phyloP scores from a whole-genome alignment of 2,113 vertebrate genomes.

The Hystrix brachyura region DNA sequence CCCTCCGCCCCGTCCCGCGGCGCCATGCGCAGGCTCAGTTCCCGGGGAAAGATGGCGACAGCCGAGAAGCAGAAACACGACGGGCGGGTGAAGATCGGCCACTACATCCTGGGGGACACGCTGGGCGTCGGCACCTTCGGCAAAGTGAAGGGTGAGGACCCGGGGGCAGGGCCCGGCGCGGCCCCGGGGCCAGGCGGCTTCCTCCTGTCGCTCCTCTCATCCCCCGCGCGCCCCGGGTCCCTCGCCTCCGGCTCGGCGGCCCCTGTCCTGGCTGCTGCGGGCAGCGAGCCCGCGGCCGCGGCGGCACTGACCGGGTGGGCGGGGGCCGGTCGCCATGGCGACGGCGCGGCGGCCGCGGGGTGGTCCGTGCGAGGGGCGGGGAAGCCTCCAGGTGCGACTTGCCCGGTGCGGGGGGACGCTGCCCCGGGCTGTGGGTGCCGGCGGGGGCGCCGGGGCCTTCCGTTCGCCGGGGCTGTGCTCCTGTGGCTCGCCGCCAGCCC shows the following conservation, averaged over 20 bases:
- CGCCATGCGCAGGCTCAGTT: slow-evolving; percentile 90
- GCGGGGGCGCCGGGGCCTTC: not conserved
- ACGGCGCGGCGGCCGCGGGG: slow-evolving; percentile 34
- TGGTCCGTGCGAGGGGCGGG: not conserved
- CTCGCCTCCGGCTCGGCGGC: not conserved
- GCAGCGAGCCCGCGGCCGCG: not conserved
- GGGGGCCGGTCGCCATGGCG: slow-evolving; percentile 58
- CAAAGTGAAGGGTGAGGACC: slow-evolving; percentile 96
- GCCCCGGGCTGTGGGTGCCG: not conserved
- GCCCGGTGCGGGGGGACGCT: not conserved
- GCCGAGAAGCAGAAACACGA: slow-evolving; percentile 97
- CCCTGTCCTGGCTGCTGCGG: not conserved
- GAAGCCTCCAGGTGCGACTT: slow-evolving; percentile 58
- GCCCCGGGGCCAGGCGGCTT: not conserved
- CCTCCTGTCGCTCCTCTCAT: not conserved
- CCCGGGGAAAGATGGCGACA: slow-evolving; percentile 97
- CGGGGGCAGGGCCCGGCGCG: not conserved
- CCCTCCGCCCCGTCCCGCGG: slow-evolving; percentile 48
- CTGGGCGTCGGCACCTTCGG: slow-evolving; percentile 98
- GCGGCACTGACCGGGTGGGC: not conserved
- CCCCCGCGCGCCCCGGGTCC: not conserved
- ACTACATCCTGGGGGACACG: slow-evolving; percentile 97
- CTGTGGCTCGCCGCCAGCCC: not conserved
- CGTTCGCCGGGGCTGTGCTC: not conserved
- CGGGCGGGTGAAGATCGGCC: slow-evolving; percentile 97